Conservation (phyloP, 2,888 invertebrate genomes). For the Lasioglossum villosulum region DNA sequence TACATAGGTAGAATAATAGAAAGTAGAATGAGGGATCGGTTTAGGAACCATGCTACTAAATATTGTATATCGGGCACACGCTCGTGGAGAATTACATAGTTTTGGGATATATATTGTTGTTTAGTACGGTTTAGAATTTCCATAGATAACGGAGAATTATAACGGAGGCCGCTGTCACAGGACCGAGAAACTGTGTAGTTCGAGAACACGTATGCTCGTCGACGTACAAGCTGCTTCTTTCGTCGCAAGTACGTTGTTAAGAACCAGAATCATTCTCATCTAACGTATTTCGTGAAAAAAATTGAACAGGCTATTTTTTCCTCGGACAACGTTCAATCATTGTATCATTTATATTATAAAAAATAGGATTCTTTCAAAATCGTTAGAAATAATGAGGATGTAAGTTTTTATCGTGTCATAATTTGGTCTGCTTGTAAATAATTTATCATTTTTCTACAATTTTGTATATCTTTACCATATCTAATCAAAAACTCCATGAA, state of each 20-base stretch:
- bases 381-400: not conserved
- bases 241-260: constrained; percentile 42
- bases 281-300: not conserved
- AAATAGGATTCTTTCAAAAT: not conserved
- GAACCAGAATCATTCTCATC: not conserved
- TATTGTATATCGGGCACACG: constrained; percentile 74
- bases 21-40: constrained; percentile 62
- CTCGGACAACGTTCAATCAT: not conserved
- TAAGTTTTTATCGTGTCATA: not conserved
- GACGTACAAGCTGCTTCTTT: constrained; percentile 65
- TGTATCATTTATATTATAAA: not conserved
- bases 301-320: not conserved
- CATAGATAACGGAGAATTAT: constrained; percentile 84
- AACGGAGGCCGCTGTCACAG: constrained; percentile 77
- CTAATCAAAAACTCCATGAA: not conserved
- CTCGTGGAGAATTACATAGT: constrained; percentile 80
- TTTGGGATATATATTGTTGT: constrained; percentile 82
- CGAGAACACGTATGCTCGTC: constrained; percentile 62
- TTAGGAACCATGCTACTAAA: constrained; percentile 67
- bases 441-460: not conserved
- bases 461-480: not conserved
- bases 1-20: not conserved
- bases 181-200: constrained; percentile 75
- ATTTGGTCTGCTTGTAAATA: no score
- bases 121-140: constrained; percentile 83